These are phyloP conservation scores for Pollenia amentaria DNA, from an alignment of 2,888 invertebrate genomes.

Conservation along the genomic window DNA sequence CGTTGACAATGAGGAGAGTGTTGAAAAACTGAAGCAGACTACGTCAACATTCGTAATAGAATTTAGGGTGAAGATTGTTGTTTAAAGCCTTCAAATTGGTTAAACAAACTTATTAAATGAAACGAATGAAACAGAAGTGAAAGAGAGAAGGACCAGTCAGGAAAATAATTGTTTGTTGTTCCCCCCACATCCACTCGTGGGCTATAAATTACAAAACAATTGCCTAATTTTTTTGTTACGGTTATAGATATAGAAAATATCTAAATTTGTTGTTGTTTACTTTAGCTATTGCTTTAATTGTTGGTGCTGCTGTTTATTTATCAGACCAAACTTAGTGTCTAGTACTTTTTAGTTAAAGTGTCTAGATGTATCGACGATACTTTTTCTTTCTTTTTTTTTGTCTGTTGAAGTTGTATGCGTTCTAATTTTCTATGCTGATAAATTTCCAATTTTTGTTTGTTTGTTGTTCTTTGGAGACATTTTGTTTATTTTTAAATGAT, in stretches of 20 bases:
- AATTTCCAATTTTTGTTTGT: constrained; percentile 44
- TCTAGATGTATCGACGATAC: not conserved
- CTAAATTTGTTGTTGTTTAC: constrained; percentile 48
- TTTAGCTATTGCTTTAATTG: not conserved
- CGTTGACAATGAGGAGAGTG: constrained; percentile 63
- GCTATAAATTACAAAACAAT: constrained; percentile 69
- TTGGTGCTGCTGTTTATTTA: constrained; percentile 26
- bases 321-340: constrained; percentile 25
- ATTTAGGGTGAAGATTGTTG: constrained; percentile 25
- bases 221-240: constrained; percentile 59
- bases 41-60: not conserved
- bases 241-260: constrained; percentile 29
- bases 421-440: constrained; percentile 61
- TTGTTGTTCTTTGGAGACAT: constrained; percentile 45
- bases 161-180: constrained; percentile 5
- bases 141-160: constrained; percentile 15
- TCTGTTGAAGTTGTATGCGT: constrained; percentile 1
- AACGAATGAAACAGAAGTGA: constrained; percentile 1
- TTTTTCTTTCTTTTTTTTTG: not conserved
- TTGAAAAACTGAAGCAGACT: constrained; percentile 54
- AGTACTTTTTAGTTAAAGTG: not conserved
- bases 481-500: constrained; percentile 59
- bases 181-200: constrained; percentile 35
- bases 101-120: constrained; percentile 51
- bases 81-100: constrained; percentile 63